These are phyloP conservation scores for Eretmochelys imbricata DNA, from an alignment of 2,113 vertebrate genomes.

Conservation along the genomic window DNA sequence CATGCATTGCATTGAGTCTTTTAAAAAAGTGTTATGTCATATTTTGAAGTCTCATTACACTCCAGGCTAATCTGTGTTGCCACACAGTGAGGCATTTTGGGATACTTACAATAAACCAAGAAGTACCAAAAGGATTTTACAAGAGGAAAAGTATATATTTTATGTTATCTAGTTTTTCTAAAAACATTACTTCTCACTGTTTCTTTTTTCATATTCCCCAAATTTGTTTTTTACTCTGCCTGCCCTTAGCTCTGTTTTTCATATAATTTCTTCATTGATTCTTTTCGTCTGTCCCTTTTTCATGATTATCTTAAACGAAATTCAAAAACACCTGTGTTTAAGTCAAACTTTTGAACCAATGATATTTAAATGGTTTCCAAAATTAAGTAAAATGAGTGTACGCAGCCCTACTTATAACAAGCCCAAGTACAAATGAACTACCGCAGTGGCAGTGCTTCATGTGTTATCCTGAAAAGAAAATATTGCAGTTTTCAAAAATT, in stretches of 20 bases:
- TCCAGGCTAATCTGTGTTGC: neutral
- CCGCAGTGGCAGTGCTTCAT: neutral
- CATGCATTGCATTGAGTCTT: neutral
- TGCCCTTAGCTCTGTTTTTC: neutral
- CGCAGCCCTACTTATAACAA: neutral
- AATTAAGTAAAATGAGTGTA: neutral
- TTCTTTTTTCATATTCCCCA: neutral
- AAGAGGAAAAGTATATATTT: neutral
- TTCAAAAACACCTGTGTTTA: neutral
- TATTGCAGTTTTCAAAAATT: neutral
- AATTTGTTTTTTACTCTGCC: neutral
- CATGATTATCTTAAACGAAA: neutral
- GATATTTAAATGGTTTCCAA: neutral
- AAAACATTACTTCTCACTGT: neutral
- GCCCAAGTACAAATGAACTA: neutral
- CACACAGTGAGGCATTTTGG: neutral
- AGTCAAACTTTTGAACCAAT: neutral
- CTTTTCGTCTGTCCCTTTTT: neutral
- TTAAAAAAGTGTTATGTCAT: neutral
- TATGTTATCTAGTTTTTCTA: neutral
- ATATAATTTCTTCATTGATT: neutral
- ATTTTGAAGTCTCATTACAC: neutral
- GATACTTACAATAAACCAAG: neutral
- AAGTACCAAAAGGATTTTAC: neutral
- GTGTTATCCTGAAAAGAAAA: neutral